phyloP scores from a whole-genome alignment of 2,797 vertebrate genomes.

The Capromys pilorides region DNA sequence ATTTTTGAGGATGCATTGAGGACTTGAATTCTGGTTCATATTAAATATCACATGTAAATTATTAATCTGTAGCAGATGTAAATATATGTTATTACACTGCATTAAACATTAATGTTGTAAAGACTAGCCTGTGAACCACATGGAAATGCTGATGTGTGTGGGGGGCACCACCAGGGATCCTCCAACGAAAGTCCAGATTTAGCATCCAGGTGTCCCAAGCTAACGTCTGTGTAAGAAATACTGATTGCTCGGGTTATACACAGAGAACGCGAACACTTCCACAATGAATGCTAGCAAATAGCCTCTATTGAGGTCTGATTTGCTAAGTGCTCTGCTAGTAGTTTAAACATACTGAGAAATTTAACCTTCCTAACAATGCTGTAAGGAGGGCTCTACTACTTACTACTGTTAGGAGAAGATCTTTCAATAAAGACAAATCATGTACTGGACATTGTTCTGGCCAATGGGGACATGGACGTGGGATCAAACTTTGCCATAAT shows the following conservation, averaged over 20 bases:
- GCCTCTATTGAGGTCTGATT: neutral
- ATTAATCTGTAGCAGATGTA: conserved; percentile 78
- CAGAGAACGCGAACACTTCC: neutral
- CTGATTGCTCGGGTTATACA: neutral
- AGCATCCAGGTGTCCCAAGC: conserved; percentile 26
- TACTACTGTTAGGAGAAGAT: neutral
- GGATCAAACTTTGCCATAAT: neutral
- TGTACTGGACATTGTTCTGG: neutral
- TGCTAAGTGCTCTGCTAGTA: neutral
- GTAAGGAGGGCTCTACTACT: neutral
- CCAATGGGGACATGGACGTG: neutral
- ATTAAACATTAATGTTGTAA: conserved; percentile 72
- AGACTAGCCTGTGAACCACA: conserved; percentile 24
- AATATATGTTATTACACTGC: conserved; percentile 69
- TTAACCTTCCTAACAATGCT: neutral
- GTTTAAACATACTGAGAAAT: neutral
- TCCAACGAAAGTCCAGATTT: conserved; percentile 39
- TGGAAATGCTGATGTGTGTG: neutral
- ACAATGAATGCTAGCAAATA: conserved; percentile 19
- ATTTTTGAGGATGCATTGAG: conserved; percentile 73
- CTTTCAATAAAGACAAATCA: neutral
- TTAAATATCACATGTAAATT: conserved; percentile 81
- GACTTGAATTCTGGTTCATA: conserved; percentile 71
- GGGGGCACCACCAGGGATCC: neutral
- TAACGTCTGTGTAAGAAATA: conserved; percentile 15